phyloP scores from a whole-genome alignment of 1,140 invertebrate genomes.

The Octopus bimaculoides region DNA sequence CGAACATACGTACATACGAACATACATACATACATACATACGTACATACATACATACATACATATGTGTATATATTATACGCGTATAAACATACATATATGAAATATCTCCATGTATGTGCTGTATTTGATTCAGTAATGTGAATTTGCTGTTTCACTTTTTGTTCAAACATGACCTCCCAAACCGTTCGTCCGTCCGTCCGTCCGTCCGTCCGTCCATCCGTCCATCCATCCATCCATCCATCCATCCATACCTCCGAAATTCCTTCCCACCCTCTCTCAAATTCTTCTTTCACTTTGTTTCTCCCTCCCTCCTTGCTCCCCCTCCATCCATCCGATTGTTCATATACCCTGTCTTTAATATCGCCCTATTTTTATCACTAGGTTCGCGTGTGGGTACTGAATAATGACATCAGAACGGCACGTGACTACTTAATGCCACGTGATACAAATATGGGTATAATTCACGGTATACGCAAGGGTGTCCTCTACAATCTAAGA shows the following conservation, averaged over 20 bases:
- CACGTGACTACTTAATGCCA: conserved; percentile 58
- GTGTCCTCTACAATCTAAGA: conserved; percentile 76
- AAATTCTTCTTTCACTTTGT: not conserved
- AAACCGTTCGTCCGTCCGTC: not conserved
- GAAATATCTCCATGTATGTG: no score
- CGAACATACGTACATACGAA: no score
- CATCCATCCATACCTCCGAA: not conserved
- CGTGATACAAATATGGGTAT: conserved; percentile 71
- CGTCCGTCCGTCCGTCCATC: not conserved
- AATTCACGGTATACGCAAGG: conserved; percentile 76
- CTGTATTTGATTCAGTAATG: no score
- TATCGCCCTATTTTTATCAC: not conserved
- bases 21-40: no score
- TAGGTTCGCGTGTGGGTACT: conserved; percentile 25
- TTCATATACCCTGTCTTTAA: not conserved
- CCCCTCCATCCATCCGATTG: not conserved
- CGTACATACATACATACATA: not conserved
- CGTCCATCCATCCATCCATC: not conserved
- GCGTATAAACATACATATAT: no score
- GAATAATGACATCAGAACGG: conserved; percentile 41
- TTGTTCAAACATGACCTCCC: no score
- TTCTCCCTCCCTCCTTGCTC: not conserved
- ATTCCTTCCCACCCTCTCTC: not conserved
- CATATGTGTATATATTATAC: not conserved
- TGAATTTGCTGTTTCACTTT: no score